Conservation (phyloP, 2,888 invertebrate species). For the Sialis lutaria region DNA sequence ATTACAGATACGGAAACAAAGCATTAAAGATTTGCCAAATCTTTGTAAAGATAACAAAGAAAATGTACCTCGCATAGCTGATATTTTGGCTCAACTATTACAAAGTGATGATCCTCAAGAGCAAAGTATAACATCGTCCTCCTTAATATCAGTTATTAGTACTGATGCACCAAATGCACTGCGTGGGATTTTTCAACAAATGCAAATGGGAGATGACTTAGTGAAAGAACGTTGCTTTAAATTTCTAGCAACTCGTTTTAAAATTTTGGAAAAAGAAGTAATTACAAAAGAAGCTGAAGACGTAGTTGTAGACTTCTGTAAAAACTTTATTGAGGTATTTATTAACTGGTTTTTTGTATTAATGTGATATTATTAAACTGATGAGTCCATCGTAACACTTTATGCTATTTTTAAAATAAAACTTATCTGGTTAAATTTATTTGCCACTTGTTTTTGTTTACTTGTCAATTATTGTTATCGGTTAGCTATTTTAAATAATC, state of each 20-base stretch:
- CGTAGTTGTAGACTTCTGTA: constrained; percentile 63
- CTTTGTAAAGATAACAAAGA: constrained; percentile 75
- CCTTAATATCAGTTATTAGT: constrained; percentile 61
- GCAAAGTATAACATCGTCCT: constrained; percentile 66
- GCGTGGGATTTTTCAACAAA: constrained; percentile 36
- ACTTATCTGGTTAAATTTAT: neutral
- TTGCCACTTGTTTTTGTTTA: neutral
- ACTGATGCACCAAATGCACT: constrained; percentile 48
- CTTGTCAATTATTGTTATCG: neutral
- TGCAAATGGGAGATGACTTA: constrained; percentile 48
- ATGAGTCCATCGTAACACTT: neutral
- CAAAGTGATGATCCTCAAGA: constrained; percentile 76
- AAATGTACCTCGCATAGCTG: constrained; percentile 72
- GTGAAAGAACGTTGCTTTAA: constrained; percentile 76
- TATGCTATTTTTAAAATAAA: neutral
- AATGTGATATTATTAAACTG: neutral
- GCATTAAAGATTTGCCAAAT: constrained; percentile 76
- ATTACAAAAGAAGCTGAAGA: constrained; percentile 76
- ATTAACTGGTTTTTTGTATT: constrained; percentile 2
- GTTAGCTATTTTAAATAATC: constrained; percentile 3
- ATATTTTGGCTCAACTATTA: constrained; percentile 79
- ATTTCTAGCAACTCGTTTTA: constrained; percentile 70
- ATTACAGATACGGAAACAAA: constrained; percentile 77
- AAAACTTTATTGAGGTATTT: constrained; percentile 63
- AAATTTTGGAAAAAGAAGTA: constrained; percentile 56